phyloP scores from a whole-genome alignment of 1,140 invertebrate genomes.

The Parasteatoda tepidariorum region DNA sequence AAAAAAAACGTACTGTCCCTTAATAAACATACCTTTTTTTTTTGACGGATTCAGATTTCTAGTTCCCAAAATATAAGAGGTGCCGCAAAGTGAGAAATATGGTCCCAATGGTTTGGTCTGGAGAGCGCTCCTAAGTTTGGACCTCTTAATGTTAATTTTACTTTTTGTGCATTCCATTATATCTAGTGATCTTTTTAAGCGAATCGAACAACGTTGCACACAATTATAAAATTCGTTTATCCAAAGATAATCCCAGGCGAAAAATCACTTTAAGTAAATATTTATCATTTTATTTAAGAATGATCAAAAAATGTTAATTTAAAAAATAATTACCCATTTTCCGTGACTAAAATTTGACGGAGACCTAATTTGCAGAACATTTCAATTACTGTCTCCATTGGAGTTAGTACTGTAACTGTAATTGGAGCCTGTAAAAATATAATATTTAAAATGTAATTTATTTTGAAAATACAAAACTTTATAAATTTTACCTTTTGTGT shows the following conservation, averaged over 20 bases:
- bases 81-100: no score
- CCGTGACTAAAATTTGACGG: constrained; percentile 93
- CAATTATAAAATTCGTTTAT: background rate
- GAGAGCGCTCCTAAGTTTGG: no score
- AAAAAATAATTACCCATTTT: constrained; percentile 77
- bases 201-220: background rate
- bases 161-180: no score
- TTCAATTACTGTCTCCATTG: constrained; percentile 99
- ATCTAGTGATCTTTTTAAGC: background rate
- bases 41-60: no score
- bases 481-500: background rate
- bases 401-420: constrained; percentile 98
- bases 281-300: no score
- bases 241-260: background rate
- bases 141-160: no score
- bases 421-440: constrained; percentile 81
- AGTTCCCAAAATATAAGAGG: no score
- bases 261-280: background rate
- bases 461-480: background rate
- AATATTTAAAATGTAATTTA: background rate
- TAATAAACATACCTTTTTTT: no score
- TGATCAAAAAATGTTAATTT: background rate
- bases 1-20: no score
- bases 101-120: no score
- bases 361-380: constrained; percentile 99